These are phyloP conservation scores for Apodemus speciosus DNA, from an alignment of 2,113 vertebrate species.

Conservation along the genomic window DNA sequence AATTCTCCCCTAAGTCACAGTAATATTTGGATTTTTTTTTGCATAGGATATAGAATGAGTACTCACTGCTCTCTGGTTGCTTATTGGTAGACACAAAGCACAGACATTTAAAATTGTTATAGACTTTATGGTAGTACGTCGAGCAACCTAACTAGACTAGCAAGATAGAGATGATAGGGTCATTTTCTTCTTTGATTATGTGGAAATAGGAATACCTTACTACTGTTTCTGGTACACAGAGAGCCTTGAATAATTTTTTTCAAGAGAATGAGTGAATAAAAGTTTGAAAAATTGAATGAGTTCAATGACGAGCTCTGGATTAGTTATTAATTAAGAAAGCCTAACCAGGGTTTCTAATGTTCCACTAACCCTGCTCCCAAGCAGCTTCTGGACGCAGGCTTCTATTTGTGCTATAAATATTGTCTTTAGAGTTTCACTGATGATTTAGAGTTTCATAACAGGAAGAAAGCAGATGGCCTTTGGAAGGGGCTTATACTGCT, in stretches of 20 bases:
- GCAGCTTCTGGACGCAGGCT: neutral
- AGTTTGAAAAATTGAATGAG: neutral
- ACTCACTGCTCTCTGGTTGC: neutral
- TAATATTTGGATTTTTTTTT: constrained; percentile 14
- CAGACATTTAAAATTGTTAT: constrained; percentile 28
- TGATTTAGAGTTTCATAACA: constrained; percentile 77
- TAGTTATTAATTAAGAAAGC: neutral
- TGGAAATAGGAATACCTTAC: neutral
- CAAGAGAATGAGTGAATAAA: neutral
- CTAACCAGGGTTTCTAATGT: constrained; percentile 15
- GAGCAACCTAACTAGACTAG: neutral
- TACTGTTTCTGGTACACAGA: neutral
- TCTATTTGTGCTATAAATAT: constrained; percentile 68
- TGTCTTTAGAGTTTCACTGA: constrained; percentile 77
- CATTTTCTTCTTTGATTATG: constrained; percentile 12
- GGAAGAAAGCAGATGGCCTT: constrained; percentile 79
- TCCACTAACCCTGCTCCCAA: constrained; percentile 4
- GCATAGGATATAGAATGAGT: neutral
- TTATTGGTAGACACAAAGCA: constrained; percentile 47
- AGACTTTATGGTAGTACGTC: constrained; percentile 5
- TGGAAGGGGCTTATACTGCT: constrained; percentile 54
- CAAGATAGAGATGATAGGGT: neutral
- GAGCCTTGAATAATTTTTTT: neutral
- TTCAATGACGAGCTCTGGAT: neutral
- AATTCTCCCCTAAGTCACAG: constrained; percentile 9